Conservation (phyloP, 2,888 invertebrate species). For the Callosobruchus maculatus region DNA sequence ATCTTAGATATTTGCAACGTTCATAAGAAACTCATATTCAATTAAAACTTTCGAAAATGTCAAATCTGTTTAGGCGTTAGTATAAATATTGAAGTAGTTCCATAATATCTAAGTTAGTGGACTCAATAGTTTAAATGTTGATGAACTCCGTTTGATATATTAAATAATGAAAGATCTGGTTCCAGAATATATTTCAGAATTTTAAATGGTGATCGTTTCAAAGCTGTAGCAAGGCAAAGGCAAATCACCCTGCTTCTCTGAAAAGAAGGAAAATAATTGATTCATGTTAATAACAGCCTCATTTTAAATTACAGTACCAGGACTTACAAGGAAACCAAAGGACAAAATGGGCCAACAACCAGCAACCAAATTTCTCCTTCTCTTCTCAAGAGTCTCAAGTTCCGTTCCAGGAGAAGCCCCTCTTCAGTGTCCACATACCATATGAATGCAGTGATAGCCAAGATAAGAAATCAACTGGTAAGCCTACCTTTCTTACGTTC, state of each 20-base stretch:
- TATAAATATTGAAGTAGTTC: too few relatives aligned
- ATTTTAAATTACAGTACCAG: background rate
- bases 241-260: too few relatives aligned
- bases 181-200: too few relatives aligned
- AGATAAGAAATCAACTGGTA: background rate
- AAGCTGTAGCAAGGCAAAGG: too few relatives aligned
- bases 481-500: background rate
- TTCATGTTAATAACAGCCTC: background rate
- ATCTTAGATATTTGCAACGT: too few relatives aligned
- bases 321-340: background rate
- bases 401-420: background rate
- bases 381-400: background rate
- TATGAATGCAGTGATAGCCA: background rate
- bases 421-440: background rate
- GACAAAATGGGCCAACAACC: background rate
- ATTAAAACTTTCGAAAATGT: too few relatives aligned
- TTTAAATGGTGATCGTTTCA: background rate
- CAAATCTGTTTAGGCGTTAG: too few relatives aligned
- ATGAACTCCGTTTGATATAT: too few relatives aligned
- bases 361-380: background rate
- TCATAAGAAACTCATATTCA: too few relatives aligned
- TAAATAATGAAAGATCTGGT: too few relatives aligned
- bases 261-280: background rate
- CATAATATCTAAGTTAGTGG: too few relatives aligned
- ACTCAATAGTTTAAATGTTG: too few relatives aligned